Conservation (phyloP, 2,113 vertebrate genomes). For the Chascanopsetta lugubris region DNA sequence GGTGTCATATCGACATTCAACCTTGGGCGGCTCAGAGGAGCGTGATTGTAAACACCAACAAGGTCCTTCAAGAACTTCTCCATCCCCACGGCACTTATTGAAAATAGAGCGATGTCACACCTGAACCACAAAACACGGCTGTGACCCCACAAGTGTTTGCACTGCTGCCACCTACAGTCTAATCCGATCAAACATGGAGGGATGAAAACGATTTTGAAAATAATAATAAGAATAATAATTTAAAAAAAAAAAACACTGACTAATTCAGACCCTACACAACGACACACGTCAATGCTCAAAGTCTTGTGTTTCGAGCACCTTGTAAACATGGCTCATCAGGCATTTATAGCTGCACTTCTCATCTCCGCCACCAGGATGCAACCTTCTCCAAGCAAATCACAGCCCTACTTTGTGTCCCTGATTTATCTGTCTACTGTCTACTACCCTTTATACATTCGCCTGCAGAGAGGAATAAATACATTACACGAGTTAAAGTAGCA, state of each 20-base stretch:
- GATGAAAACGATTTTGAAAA: too few relatives aligned
- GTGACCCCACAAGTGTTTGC: slow-evolving; percentile 8
- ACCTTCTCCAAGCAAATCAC: slow-evolving; percentile 38
- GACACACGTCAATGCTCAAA: slow-evolving; percentile 26
- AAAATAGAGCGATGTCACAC: slow-evolving; percentile 14
- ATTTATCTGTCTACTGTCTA: slow-evolving; percentile 58
- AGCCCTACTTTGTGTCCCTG: slow-evolving; percentile 60
- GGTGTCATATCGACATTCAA: slow-evolving; percentile 23
- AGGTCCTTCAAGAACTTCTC: slow-evolving; percentile 19
- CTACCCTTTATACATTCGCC: slow-evolving; percentile 58
- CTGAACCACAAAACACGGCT: slow-evolving; percentile 37
- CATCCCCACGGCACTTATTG: slow-evolving; percentile 13
- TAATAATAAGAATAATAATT: too few relatives aligned
- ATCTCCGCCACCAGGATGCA: slow-evolving; percentile 51
- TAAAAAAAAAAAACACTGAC: slow-evolving; percentile 10
- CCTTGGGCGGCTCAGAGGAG: slow-evolving; percentile 11
- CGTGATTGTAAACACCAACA: slow-evolving; percentile 33
- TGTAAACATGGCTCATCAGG: slow-evolving; percentile 34
- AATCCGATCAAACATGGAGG: too few relatives aligned
- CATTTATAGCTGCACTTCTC: slow-evolving; percentile 36
- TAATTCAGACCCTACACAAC: slow-evolving; percentile 19
- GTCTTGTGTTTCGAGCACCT: slow-evolving; percentile 16
- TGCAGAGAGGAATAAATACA: slow-evolving; percentile 44
- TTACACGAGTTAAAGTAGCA: slow-evolving; percentile 53
- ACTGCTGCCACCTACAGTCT: slow-evolving; percentile 18